Base-by-base conservation (phyloP, 1,140 invertebrate genomes). In the Drosophila saltans region DNA sequence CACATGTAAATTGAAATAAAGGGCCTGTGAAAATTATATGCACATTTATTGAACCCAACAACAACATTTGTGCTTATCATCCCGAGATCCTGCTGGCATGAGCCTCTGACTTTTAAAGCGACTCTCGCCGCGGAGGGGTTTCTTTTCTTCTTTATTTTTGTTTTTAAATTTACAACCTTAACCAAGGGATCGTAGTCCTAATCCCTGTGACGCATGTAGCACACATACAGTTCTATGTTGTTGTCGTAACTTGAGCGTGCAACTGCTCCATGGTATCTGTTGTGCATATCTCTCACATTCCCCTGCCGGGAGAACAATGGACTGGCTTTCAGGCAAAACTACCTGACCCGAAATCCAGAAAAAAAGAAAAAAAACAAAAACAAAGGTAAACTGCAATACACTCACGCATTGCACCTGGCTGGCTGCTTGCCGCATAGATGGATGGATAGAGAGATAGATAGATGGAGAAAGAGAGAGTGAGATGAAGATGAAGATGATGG, bases 351-450 rank as follows among this genome's bases (percentile, higher is more conserved):
- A 67, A 78, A 81, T 60, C 48, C 69, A 57, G 58, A 75, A 63
- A 72, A 70, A 71, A 60, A 81, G 69, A 75, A 80, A 0, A 36
- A 76, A 59, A 72, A 70, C 71, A 61, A 81, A 69, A 75, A 80
- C 78, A 80, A 77, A 69, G 64, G 80, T 48, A 65, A 69, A 69
- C 69, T 69, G 70, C 72, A 73, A 60, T 69, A 66, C 43, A 60
- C 72, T 62, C 36, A 78, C 72, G 70, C 66, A 75, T 56, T 81
- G 83, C 83, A 88, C 80, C 83, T 88, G 83, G 83, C 89, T 41
- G 24, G 58, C 26, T 60, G 64, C 33, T 36, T 36, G 33, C 33
- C 33, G 33, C 33, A 41, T 28, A 39, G 24, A 16, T 71, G 68
- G 30, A 39, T 21, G 59, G 70, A n/a, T n/a, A 36, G 26, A 5